Conservation (phyloP, 2,888 invertebrate species). For the Chrysotoxum bicinctum region DNA sequence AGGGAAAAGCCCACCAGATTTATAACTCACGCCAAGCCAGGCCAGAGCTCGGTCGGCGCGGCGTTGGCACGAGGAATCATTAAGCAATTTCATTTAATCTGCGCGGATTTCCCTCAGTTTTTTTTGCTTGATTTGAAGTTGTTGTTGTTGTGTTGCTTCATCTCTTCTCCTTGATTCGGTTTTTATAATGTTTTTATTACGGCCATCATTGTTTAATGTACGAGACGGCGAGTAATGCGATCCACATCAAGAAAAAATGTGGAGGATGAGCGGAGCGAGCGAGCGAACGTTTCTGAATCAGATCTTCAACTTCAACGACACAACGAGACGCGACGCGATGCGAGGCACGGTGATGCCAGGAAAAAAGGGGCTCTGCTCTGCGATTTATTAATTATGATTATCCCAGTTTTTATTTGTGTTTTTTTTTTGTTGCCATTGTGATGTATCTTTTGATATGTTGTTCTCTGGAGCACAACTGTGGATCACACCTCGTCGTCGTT, state of each 20-base stretch:
- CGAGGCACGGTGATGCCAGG: constrained; percentile 6
- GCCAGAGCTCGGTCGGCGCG: constrained; percentile 35
- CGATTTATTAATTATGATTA: constrained; percentile 73
- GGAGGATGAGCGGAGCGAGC: constrained; percentile 64
- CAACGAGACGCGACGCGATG: no score
- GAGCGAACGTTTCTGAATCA: constrained; percentile 51
- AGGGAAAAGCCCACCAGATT: constrained; percentile 67
- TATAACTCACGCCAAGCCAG: constrained; percentile 65
- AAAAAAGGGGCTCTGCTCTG: constrained; percentile 34
- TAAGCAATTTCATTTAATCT: constrained; percentile 74
- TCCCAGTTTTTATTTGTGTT: constrained; percentile 40
- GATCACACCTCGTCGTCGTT: constrained; percentile 71
- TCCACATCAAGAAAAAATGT: constrained; percentile 60
- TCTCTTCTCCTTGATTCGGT: constrained; percentile 43
- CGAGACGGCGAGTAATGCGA: constrained; percentile 63
- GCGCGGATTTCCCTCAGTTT: constrained; percentile 63
- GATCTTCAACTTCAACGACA: constrained; percentile 10
- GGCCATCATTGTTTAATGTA: constrained; percentile 66
- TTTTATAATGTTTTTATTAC: constrained; percentile 71
- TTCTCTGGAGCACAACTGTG: constrained; percentile 38
- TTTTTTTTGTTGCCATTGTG: constrained; percentile 15
- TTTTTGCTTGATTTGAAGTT: constrained; percentile 32
- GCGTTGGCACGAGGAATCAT: constrained; percentile 73
- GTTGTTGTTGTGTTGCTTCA: constrained; percentile 11
- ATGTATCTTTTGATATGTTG: constrained; percentile 10